Evolutionary conservation across 2,888 invertebrate species (phyloP).

Genomic region (Lutraria lutraria): DNA sequence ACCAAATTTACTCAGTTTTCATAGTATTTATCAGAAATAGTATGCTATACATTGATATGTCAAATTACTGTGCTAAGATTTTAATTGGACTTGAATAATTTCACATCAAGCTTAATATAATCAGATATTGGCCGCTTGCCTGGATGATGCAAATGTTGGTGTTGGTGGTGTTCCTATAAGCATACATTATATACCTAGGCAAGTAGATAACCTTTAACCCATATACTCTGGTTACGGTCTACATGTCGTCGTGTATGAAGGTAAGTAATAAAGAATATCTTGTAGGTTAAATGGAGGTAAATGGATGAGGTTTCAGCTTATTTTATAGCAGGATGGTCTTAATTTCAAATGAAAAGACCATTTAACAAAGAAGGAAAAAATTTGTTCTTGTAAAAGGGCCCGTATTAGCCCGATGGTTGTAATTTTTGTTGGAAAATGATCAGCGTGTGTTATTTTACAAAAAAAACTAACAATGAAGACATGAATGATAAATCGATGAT

Average conservation of each 20-base stretch:
- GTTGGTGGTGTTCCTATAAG: neutral
- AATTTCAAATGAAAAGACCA: no score
- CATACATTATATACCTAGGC: neutral
- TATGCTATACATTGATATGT: no score
- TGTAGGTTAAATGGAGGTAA: neutral
- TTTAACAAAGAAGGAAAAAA: no score
- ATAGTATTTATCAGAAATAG: no score
- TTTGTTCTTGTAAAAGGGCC: no score
- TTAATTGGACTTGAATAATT: conserved; percentile 14
- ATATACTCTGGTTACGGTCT: neutral
- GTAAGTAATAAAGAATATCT: neutral
- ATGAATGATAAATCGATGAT: no score
- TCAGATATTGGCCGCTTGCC: neutral
- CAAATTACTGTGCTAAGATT: neutral
- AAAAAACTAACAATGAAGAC: no score
- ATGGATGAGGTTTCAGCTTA: neutral
- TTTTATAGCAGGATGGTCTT: neutral
- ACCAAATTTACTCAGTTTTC: no score
- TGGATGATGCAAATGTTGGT: neutral
- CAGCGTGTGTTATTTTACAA: no score
- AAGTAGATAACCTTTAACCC: conserved; percentile 23
- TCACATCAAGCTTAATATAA: conserved; percentile 8
- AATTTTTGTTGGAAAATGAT: no score
- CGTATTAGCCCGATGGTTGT: no score
- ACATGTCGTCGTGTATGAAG: neutral